Conservation (phyloP, 2,888 invertebrate species). For the Tetramorium bicarinatum region DNA sequence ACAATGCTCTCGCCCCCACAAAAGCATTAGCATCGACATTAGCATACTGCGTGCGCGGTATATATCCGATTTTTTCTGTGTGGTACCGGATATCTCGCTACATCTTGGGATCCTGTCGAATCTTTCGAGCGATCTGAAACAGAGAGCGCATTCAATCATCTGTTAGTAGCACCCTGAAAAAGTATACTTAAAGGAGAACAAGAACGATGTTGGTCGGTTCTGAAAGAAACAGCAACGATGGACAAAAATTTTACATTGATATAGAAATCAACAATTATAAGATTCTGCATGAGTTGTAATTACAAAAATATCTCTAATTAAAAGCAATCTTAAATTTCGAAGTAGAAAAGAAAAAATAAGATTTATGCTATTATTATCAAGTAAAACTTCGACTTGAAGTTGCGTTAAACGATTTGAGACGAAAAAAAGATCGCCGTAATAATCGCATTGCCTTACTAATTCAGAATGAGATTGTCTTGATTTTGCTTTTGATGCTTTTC, state of each 20-base stretch:
- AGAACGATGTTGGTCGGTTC: background rate
- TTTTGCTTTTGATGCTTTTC: constrained; percentile 62
- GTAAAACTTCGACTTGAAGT: background rate
- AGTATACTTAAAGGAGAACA: background rate
- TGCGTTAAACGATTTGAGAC: background rate
- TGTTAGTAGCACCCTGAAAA: constrained; percentile 21
- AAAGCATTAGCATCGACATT: constrained; percentile 64
- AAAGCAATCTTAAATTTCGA: background rate
- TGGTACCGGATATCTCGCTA: constrained; percentile 18
- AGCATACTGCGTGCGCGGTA: constrained; percentile 4
- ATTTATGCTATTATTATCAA: background rate
- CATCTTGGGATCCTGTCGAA: background rate
- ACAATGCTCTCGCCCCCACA: constrained; percentile 63
- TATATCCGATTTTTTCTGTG: constrained; percentile 6
- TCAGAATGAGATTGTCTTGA: constrained; percentile 54
- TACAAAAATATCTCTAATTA: background rate
- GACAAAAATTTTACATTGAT: background rate
- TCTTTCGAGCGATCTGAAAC: constrained; percentile 31
- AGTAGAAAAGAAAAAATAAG: background rate
- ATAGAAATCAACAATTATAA: background rate
- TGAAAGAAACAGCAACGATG: background rate
- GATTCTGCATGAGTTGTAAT: background rate
- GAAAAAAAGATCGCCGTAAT: background rate
- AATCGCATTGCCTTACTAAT: constrained; percentile 9
- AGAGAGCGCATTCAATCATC: constrained; percentile 28